Conservation (phyloP, 53 echinoderm and acorn worm genomes). For the Hippasteria phrygiana region DNA sequence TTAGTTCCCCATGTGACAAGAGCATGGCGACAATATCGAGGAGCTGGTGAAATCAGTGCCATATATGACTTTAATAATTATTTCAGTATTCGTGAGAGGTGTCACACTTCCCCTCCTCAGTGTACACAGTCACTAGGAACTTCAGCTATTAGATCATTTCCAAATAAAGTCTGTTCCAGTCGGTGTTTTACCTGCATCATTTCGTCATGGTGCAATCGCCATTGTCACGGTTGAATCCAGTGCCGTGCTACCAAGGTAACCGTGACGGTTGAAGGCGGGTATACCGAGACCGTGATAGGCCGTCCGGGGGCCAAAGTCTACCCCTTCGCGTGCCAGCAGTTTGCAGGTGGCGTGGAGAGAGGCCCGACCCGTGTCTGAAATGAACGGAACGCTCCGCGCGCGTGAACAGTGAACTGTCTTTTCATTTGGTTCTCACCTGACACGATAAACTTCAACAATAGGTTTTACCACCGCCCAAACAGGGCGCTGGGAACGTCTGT, state of each 20-base stretch:
- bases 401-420: not conserved
- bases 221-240: not conserved
- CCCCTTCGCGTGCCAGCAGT: not conserved
- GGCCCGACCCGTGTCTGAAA: not conserved
- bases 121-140: too few species aligned
- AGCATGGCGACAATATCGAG: too few species aligned
- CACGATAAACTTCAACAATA: not conserved
- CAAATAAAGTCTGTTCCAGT: not conserved
- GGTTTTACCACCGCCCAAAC: too few species aligned
- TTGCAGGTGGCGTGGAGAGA: not conserved
- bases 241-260: not conserved
- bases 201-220: not conserved
- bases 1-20: too few species aligned
- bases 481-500: too few species aligned
- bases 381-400: slow-evolving; percentile 4
- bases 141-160: not conserved
- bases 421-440: not conserved
- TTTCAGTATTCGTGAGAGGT: too few species aligned
- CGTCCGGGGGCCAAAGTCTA: not conserved
- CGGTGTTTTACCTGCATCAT: not conserved
- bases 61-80: too few species aligned
- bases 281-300: not conserved
- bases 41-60: too few species aligned
- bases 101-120: not conserved
- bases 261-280: not conserved